Conservation (phyloP, 2,797 vertebrate species). For the Tolypeutes matacus region DNA sequence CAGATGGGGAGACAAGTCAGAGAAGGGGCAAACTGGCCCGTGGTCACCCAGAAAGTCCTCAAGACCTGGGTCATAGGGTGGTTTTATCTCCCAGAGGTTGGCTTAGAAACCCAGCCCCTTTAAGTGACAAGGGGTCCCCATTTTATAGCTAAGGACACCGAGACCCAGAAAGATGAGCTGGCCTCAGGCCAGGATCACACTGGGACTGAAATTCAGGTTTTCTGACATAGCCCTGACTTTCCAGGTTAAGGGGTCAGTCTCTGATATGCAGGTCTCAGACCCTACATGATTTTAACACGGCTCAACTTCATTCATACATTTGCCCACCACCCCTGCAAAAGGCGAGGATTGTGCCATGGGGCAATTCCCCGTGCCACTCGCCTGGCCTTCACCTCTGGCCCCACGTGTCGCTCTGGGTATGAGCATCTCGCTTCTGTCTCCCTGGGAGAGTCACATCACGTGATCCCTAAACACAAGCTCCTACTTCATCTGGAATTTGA, state of each 20-base stretch:
- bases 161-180: background rate
- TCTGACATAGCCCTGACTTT: background rate
- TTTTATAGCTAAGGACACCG: background rate
- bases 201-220: background rate
- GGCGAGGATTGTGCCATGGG: background rate
- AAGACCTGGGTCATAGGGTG: background rate
- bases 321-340: background rate
- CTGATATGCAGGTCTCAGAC: fast-evolving
- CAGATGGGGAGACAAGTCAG: background rate
- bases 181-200: no score
- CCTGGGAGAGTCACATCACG: background rate
- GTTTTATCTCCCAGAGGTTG: background rate
- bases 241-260: background rate
- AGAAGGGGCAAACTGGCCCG: background rate
- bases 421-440: background rate
- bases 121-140: background rate
- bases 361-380: fast-evolving
- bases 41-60: background rate
- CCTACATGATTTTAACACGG: background rate
- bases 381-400: fast-evolving
- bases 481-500: background rate
- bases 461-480: background rate
- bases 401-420: fast-evolving
- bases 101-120: background rate
- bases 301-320: background rate